Percentiles rank a stretch among this genome's conserved stretches.
These are phyloP conservation scores for Brachionus rotundiformis DNA, from an alignment of 1,140 invertebrate species.

Conservation along the genomic window DNA sequence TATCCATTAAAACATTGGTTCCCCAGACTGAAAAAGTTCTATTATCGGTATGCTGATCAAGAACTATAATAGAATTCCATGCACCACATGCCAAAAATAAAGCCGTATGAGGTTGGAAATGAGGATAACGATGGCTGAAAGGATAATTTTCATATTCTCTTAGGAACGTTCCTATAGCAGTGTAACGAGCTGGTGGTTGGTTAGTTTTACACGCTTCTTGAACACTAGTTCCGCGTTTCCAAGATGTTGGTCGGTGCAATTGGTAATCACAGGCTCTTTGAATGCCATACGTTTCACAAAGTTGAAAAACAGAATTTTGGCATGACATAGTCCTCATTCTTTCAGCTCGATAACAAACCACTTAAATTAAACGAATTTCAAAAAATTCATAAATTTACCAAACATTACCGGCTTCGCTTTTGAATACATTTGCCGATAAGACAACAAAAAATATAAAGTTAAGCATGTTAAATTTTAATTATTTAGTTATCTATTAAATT, in stretches of 20 bases:
- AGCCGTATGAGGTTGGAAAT: constrained; percentile 1
- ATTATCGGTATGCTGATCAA: constrained; percentile 32
- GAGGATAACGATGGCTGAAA: not conserved
- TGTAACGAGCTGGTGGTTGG: constrained; percentile 8
- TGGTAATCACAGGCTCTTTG: constrained; percentile 37
- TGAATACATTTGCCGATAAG: not conserved
- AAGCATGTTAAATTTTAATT: no score
- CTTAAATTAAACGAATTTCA: not conserved
- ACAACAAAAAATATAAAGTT: no score
- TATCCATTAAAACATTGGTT: constrained; percentile 19
- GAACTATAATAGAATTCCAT: constrained; percentile 13
- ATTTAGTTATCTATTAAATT: no score
- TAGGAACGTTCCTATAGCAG: constrained; percentile 20
- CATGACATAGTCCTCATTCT: not conserved
- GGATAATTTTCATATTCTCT: not conserved
- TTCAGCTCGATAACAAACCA: constrained; percentile 7
- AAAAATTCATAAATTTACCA: not conserved
- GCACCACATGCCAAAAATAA: constrained; percentile 16
- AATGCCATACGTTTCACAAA: constrained; percentile 4
- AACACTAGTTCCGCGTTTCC: constrained; percentile 16
- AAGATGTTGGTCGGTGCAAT: not conserved
- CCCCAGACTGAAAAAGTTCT: constrained; percentile 27
- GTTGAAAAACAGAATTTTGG: constrained; percentile 26
- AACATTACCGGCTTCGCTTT: not conserved
- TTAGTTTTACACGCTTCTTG: constrained; percentile 13